Evolutionary conservation across 2,888 invertebrate species (phyloP).

Genomic region (Phortica okadai): DNA sequence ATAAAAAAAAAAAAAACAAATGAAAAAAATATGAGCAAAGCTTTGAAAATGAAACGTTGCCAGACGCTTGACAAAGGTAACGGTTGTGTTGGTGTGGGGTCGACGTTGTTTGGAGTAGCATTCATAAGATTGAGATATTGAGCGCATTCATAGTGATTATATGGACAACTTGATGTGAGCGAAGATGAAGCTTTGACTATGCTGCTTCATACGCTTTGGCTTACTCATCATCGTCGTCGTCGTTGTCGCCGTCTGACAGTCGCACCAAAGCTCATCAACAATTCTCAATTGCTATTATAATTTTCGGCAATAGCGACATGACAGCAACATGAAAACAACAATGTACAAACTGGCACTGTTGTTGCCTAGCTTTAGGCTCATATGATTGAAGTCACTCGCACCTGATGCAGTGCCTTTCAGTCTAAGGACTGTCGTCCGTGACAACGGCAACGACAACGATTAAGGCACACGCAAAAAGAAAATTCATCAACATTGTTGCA

Average conservation of each 20-base stretch:
- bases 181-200: slow-evolving; percentile 38
- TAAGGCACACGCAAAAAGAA: slow-evolving; percentile 36
- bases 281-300: slow-evolving; percentile 71
- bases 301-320: slow-evolving; percentile 33
- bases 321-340: neutral
- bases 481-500: slow-evolving; percentile 70
- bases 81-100: neutral
- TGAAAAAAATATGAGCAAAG: neutral
- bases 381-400: neutral
- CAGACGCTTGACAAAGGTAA: neutral
- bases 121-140: neutral
- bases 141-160: neutral
- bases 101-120: too few species aligned
- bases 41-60: neutral
- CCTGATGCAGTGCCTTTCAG: slow-evolving; percentile 2
- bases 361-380: slow-evolving; percentile 44
- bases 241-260: slow-evolving; percentile 23
- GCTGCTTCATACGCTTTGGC: slow-evolving; percentile 45
- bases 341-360: slow-evolving; percentile 45
- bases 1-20: slow-evolving; percentile 33
- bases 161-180: neutral
- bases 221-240: slow-evolving; percentile 28
- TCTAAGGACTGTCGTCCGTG: neutral
- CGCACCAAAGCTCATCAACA: slow-evolving; percentile 63
- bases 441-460: neutral